These are phyloP conservation scores for Silurus meridionalis DNA, from an alignment of 2,113 vertebrate species.

Conservation along the genomic window DNA sequence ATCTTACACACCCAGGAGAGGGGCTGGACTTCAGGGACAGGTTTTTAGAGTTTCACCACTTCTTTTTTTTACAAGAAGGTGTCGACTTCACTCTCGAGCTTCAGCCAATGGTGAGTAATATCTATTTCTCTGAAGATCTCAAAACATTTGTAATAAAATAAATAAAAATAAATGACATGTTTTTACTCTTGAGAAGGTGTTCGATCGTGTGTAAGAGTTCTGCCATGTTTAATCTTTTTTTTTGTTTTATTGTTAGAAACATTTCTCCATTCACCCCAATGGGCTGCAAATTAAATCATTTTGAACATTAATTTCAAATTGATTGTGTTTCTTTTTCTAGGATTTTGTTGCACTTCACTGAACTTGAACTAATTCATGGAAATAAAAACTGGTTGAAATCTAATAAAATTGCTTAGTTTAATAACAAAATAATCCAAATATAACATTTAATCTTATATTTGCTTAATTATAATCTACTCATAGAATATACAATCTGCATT, in stretches of 20 bases:
- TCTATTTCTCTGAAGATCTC: background rate
- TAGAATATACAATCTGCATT: background rate
- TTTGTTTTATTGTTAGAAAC: background rate
- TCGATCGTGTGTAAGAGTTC: background rate
- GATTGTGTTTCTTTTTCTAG: background rate
- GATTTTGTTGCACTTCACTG: no score
- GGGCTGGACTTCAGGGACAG: constrained; percentile 12
- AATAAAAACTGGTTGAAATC: background rate
- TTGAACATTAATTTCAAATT: background rate
- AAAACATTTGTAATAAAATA: no score
- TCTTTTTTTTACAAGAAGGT: background rate
- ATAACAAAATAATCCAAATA: background rate
- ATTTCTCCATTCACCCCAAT: background rate
- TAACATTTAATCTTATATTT: background rate
- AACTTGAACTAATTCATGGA: background rate
- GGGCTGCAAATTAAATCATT: background rate
- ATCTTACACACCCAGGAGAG: constrained; percentile 2
- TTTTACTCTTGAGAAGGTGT: background rate
- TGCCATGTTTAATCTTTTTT: background rate
- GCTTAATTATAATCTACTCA: background rate
- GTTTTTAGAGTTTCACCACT: background rate
- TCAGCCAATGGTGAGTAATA: constrained; percentile 23
- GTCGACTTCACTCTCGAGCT: background rate
- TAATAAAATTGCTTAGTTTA: background rate
- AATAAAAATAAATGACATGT: no score